Evolutionary conservation across 2,888 invertebrate species (phyloP).

Genomic region (Atrina japonica): DNA sequence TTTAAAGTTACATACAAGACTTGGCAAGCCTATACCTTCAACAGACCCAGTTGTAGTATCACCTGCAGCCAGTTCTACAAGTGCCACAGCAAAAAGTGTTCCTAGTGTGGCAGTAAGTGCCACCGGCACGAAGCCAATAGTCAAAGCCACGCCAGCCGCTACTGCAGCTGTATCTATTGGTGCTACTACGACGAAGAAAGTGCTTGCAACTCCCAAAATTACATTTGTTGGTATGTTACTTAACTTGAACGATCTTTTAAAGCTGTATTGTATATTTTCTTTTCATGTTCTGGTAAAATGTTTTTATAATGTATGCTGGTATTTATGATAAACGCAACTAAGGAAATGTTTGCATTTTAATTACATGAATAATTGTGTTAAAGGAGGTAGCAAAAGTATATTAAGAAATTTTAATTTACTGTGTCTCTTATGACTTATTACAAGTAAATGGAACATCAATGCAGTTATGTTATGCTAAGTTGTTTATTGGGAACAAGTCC

Average conservation of each 20-base stretch:
- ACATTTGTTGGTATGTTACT: slow-evolving; percentile 87
- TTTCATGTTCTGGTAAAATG: too few relatives aligned
- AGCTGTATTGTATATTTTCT: background rate
- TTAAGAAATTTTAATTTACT: too few relatives aligned
- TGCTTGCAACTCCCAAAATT: slow-evolving; percentile 88
- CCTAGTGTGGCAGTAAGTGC: slow-evolving; percentile 43
- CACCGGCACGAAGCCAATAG: slow-evolving; percentile 44
- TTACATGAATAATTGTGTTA: too few relatives aligned
- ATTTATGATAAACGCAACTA: too few relatives aligned
- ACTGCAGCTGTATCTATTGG: slow-evolving; percentile 33
- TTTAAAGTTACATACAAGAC: slow-evolving; percentile 96
- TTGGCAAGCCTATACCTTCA: slow-evolving; percentile 98
- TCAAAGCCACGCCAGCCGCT: slow-evolving; percentile 37
- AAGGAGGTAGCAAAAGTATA: too few relatives aligned
- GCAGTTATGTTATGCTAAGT: too few relatives aligned
- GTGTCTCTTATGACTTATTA: too few relatives aligned
- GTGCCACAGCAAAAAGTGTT: slow-evolving; percentile 56
- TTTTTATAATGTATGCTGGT: too few relatives aligned
- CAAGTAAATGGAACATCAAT: too few relatives aligned
- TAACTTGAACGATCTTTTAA: too few relatives aligned
- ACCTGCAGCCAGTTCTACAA: slow-evolving; percentile 55
- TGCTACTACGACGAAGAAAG: slow-evolving; percentile 74
- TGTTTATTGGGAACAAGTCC: too few relatives aligned
- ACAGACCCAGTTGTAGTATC: slow-evolving; percentile 94
- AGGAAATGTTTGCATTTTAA: too few relatives aligned